Percentiles rank a stretch among this genome's conserved stretches.
Evolutionary conservation across 2,797 vertebrate genomes (phyloP).

Genomic region (Danio jaintianensis): DNA sequence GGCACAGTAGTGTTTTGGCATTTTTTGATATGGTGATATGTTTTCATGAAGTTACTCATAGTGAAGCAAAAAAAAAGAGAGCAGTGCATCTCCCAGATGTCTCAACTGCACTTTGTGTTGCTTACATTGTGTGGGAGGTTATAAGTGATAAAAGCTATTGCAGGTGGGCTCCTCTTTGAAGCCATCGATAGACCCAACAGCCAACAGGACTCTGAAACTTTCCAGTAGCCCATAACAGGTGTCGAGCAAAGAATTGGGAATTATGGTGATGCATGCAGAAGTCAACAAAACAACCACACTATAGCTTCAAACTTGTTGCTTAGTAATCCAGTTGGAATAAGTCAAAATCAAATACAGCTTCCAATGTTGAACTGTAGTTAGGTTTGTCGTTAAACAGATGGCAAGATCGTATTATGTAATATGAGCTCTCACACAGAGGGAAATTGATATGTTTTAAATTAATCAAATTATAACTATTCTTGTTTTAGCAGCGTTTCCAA

Average conservation of each 20-base stretch:
- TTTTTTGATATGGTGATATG: conserved; percentile 34
- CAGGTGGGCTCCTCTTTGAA: conserved; percentile 82
- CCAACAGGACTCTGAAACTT: conserved; percentile 72
- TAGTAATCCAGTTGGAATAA: neutral
- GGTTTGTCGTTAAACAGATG: too few relatives aligned
- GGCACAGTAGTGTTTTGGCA: conserved; percentile 15
- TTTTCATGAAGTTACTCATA: conserved; percentile 34
- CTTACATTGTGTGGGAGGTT: conserved; percentile 69
- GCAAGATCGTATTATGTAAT: too few relatives aligned
- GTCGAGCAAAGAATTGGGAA: conserved; percentile 13
- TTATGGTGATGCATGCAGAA: conserved; percentile 1
- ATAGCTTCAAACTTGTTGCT: neutral
- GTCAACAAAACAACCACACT: conserved; percentile 7
- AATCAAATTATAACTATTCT: too few relatives aligned
- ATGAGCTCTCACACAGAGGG: too few relatives aligned
- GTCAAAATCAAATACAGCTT: too few relatives aligned
- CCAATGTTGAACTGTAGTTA: too few relatives aligned
- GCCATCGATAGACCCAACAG: conserved; percentile 74
- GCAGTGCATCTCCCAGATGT: conserved; percentile 32
- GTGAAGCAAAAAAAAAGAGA: neutral
- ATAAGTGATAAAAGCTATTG: conserved; percentile 80
- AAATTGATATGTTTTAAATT: too few relatives aligned
- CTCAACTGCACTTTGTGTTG: conserved; percentile 55
- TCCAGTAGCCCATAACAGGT: conserved; percentile 69
- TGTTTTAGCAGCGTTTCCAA: too few relatives aligned